Evolutionary conservation across 64 coral and sea anemone genomes (phyloP).

Genomic region (Astreopora myriophthalma): DNA sequence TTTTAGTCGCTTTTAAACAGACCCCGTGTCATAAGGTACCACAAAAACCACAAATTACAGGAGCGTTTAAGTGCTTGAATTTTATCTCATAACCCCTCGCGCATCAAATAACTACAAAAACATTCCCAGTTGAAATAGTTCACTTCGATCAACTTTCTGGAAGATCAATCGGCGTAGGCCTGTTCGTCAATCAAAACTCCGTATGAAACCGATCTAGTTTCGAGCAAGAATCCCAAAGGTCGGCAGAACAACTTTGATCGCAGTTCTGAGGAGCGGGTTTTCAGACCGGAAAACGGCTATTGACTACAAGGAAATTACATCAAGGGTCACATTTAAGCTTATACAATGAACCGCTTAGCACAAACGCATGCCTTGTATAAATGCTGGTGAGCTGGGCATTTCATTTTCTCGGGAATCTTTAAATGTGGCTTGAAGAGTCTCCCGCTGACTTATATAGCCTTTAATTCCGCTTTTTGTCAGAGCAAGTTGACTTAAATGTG

Average conservation of each 20-base stretch:
- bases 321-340: neutral
- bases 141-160: neutral
- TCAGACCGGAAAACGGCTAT: constrained; percentile 22
- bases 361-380: neutral
- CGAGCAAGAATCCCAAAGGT: neutral
- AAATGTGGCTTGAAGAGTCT: neutral
- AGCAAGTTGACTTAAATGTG: neutral
- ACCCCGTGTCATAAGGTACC: neutral
- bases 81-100: neutral
- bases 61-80: neutral
- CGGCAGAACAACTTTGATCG: neutral
- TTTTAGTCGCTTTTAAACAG: neutral
- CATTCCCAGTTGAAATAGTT: neutral
- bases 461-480: neutral
- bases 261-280: neutral
- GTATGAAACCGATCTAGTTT: neutral
- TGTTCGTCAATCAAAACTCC: neutral
- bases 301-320: neutral
- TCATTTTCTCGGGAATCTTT: neutral
- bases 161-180: neutral
- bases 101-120: constrained; percentile 8
- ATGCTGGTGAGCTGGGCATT: neutral
- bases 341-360: neutral
- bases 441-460: neutral
- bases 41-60: constrained; percentile 26